These are phyloP conservation scores for Aphelocoma coerulescens DNA, from an alignment of 2,113 vertebrate species.

Conservation along the genomic window DNA sequence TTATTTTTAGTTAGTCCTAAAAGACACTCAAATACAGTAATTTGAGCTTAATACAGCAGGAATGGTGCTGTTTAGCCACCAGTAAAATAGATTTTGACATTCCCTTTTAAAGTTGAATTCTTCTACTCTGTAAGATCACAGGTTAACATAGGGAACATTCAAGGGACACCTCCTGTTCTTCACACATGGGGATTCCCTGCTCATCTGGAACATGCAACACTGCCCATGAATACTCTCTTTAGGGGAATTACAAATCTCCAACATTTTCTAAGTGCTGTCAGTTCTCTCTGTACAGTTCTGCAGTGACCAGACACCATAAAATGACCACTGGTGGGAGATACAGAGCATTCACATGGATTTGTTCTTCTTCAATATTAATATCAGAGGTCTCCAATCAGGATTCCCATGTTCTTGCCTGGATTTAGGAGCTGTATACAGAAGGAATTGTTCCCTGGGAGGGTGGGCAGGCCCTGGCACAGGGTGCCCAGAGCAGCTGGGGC, in stretches of 20 bases:
- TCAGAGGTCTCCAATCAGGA: not conserved
- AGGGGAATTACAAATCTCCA: not conserved
- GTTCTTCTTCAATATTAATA: accelerated
- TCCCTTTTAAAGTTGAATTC: not conserved
- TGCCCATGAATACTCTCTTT: accelerated
- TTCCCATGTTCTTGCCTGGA: not conserved
- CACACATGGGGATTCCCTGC: accelerated
- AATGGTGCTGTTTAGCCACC: not conserved
- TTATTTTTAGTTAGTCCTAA: not conserved
- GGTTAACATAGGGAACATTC: accelerated
- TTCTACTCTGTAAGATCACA: accelerated
- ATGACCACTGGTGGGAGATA: accelerated
- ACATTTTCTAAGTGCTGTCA: accelerated
- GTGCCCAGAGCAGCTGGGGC: not conserved
- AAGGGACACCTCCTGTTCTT: not conserved
- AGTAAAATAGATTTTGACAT: accelerated
- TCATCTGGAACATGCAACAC: not conserved
- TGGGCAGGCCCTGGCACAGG: accelerated
- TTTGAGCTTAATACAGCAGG: not conserved
- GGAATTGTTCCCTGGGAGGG: not conserved
- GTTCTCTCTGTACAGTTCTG: not conserved
- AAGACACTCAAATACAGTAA: not conserved
- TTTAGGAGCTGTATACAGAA: not conserved
- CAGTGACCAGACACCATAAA: not conserved
- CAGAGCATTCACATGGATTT: accelerated